phyloP scores from a whole-genome alignment of 2,797 vertebrate genomes.

The Adrianichthys oophorus region DNA sequence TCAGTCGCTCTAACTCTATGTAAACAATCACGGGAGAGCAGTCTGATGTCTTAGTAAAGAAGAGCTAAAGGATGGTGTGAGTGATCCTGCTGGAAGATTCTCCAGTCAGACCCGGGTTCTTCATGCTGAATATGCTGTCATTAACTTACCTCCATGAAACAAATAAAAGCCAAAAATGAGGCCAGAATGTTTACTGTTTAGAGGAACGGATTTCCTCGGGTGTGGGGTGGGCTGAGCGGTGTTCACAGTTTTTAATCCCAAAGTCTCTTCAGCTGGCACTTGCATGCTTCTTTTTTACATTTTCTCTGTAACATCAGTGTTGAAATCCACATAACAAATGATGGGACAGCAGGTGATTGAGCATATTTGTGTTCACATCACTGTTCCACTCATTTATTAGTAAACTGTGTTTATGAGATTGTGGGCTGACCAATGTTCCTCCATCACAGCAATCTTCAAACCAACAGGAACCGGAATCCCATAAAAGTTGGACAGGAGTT shows the following conservation, averaged over 20 bases:
- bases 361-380: slow-evolving; percentile 35
- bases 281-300: slow-evolving; percentile 64
- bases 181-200: slow-evolving; percentile 21
- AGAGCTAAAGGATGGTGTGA: slow-evolving; percentile 34
- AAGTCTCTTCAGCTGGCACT: slow-evolving; percentile 43
- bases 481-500: no score
- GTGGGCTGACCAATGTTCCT: no score
- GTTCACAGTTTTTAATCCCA: slow-evolving; percentile 24
- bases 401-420: no score
- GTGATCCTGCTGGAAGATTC: slow-evolving; percentile 13
- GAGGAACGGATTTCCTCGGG: slow-evolving; percentile 17
- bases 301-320: slow-evolving; percentile 68
- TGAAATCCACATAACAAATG: slow-evolving; percentile 59
- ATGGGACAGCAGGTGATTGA: slow-evolving; percentile 41
- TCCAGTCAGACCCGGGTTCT: slow-evolving; percentile 12
- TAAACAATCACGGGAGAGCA: slow-evolving; percentile 17
- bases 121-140: slow-evolving; percentile 2
- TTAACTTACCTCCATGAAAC: slow-evolving; percentile 12
- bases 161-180: slow-evolving; percentile 8
- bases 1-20: slow-evolving; percentile 2
- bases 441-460: no score
- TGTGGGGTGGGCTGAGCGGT: slow-evolving; percentile 1
- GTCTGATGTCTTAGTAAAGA: slow-evolving; percentile 5
- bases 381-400: slow-evolving; percentile 14
- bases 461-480: no score